These are phyloP conservation scores for Acrobasis suavella DNA, from an alignment of 2,888 invertebrate genomes.

Conservation along the genomic window DNA sequence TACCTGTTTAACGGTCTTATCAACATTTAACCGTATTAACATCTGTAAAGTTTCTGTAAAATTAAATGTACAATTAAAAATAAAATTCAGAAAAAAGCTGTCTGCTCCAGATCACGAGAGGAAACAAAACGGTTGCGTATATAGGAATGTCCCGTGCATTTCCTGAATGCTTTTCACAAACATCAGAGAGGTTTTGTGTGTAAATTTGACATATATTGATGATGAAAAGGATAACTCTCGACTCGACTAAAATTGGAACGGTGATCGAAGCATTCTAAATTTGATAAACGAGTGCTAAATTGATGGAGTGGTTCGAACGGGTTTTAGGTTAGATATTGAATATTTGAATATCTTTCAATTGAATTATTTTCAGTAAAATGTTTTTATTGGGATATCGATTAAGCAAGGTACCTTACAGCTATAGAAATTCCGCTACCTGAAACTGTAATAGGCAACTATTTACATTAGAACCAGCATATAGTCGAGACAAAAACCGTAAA, in stretches of 20 bases:
- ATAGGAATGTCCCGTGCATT: conserved; percentile 3
- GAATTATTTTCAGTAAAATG: too few species aligned
- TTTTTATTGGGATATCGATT: too few species aligned
- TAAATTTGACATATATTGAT: conserved; percentile 29
- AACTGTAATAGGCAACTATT: too few species aligned
- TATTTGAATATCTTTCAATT: not conserved
- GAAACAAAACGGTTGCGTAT: not conserved
- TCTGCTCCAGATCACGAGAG: conserved; percentile 4
- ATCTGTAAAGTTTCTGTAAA: not conserved
- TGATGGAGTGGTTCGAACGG: not conserved
- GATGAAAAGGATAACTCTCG: conserved; percentile 19
- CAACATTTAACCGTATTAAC: not conserved
- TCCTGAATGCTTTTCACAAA: conserved; percentile 1
- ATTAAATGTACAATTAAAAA: too few species aligned
- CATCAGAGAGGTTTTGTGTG: not conserved
- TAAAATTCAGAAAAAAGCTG: conserved; percentile 10
- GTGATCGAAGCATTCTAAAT: conserved; percentile 5
- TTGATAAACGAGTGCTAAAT: not conserved
- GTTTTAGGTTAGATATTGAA: not conserved
- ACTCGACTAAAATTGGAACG: conserved; percentile 19
- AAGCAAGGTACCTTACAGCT: too few species aligned
- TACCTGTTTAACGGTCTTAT: too few species aligned
- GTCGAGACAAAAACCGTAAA: too few species aligned
- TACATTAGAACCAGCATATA: too few species aligned
- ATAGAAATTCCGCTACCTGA: too few species aligned